Conservation (phyloP, 1,140 invertebrate species). For the Drosophila funebris region DNA sequence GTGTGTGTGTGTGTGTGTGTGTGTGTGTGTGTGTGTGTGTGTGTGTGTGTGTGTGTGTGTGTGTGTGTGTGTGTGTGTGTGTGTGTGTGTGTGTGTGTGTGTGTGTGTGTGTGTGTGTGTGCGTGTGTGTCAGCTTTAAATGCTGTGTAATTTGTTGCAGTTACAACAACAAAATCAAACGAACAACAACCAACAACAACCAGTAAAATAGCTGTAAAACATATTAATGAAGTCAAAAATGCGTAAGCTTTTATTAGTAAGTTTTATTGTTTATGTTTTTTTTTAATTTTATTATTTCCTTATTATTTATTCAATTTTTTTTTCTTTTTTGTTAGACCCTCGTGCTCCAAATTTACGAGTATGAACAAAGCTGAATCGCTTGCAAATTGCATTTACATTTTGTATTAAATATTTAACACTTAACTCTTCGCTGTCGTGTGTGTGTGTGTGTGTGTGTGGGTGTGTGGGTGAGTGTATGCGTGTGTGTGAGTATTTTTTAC, state of each 20-base stretch:
- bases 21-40: background rate
- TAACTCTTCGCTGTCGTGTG: background rate
- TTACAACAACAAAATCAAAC: slow-evolving; percentile 25
- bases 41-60: background rate
- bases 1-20: background rate
- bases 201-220: slow-evolving; percentile 37
- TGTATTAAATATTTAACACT: slow-evolving; percentile 60
- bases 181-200: background rate
- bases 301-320: slow-evolving; percentile 33
- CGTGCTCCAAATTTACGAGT: slow-evolving; percentile 59
- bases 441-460: background rate
- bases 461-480: background rate
- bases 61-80: background rate
- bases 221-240: slow-evolving; percentile 76
- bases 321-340: too few relatives aligned
- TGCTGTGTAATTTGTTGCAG: slow-evolving; percentile 31
- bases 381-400: slow-evolving; percentile 54
- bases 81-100: background rate
- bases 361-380: slow-evolving; percentile 44
- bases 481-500: slow-evolving; percentile 29
- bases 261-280: slow-evolving; percentile 67
- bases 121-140: background rate
- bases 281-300: slow-evolving; percentile 58
- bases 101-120: background rate
- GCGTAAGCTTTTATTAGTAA: slow-evolving; percentile 71